Base-by-base conservation (phyloP, 2,113 vertebrate genomes). In the Litocranius walleri region DNA sequence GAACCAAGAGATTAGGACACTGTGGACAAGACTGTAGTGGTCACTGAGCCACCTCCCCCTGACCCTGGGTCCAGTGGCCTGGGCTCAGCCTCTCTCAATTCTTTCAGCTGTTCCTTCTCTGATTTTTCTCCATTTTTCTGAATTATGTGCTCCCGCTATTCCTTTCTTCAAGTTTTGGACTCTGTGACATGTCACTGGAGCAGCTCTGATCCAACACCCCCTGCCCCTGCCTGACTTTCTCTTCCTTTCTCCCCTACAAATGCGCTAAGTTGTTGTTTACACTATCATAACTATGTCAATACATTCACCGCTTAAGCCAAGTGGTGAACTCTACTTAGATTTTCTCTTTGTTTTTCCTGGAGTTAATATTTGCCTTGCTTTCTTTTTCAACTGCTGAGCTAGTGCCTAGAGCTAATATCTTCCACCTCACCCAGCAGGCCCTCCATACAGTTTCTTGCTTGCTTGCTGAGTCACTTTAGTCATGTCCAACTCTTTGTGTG, bases 301-400 rank as follows among this genome's bases (percentile, higher is more conserved):
- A 25, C 11, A 59, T 23, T 59, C 54, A 5, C 25, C 3, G 81
- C 81, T 27, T 21, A 40, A 78, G 64, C 74, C 57, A 12, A 33
- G 14, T 0, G 9, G 57, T 23, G 77, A 84, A 36, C 54, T 45
- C 56, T n/a, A 56, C 74, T 43, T 30, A 33, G 45, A 6, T 45
- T 59, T 67, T 33, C 94, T 45, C 78, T 95, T 89, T 92, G 57
- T 90, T 91, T 91, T 91, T 81, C 86, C 82, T n/a, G 92, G 88
- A 91, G 92, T 94, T 88, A n/a, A 29, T 56, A 21, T 62, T 88
- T n/a, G 81, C 95, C 52, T 92, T 83, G 56, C 74, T 93, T 84
- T 57, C 48, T 80, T 84, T 71, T 82, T 21, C 36, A 23, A 19
- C 23, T 40, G 50, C 82, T 8, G 71, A 30, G 33, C 36, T 94